A percentile compares a stretch with the other conserved stretches of the same genome.
phyloP scores from a whole-genome alignment of 2,113 vertebrate species.

The Dicaeum eximium region DNA sequence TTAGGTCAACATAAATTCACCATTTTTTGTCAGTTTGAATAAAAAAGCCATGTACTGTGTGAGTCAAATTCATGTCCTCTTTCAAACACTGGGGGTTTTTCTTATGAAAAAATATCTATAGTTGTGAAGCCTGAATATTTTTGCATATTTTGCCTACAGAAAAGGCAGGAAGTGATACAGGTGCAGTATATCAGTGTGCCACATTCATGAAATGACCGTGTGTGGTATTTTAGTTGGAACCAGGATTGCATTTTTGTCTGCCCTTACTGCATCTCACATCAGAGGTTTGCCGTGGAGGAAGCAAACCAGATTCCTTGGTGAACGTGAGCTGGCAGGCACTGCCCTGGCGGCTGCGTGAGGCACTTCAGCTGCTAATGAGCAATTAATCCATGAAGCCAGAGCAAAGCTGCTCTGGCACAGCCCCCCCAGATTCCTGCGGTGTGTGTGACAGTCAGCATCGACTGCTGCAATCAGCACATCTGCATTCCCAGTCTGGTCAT shows the following conservation, averaged over 20 bases:
- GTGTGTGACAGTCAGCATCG: rapidly evolving
- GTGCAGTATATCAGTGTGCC: neutral
- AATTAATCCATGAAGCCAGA: neutral
- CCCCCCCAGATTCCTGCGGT: neutral
- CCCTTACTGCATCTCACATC: rapidly evolving
- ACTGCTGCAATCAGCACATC: neutral
- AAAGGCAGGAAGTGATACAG: neutral
- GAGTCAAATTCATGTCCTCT: neutral
- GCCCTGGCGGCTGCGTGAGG: neutral
- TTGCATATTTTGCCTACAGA: neutral
- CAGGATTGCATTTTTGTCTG: neutral
- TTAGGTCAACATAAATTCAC: neutral
- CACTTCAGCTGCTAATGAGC: neutral
- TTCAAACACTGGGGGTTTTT: neutral
- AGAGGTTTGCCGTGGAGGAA: neutral
- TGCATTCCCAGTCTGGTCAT: neutral
- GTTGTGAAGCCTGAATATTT: neutral
- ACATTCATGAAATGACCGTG: rapidly evolving
- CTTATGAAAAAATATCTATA: neutral
- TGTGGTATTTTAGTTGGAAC: neutral
- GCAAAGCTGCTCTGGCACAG: neutral
- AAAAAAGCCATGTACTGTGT: neutral
- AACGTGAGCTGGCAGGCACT: neutral
- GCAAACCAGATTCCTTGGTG: neutral
- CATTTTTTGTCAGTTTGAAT: neutral